Evolutionary conservation across 2,113 vertebrate species (phyloP).

Genomic region (Vombatus ursinus): DNA sequence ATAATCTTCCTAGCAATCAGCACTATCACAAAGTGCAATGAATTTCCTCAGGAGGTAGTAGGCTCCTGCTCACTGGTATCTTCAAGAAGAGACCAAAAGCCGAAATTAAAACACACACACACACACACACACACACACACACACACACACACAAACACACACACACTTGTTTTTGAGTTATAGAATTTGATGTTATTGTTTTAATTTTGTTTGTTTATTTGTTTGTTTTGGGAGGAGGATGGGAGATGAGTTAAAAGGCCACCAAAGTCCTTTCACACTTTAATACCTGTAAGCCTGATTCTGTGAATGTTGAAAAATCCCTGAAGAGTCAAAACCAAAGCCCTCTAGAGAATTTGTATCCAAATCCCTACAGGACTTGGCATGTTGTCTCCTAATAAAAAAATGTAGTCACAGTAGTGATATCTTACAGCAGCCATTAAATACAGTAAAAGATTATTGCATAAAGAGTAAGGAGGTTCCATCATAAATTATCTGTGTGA

Average conservation of each 20-base stretch:
- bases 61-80: neutral
- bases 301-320: neutral
- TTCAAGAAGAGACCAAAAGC: neutral
- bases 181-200: neutral
- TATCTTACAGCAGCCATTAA: neutral
- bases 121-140: too few species aligned
- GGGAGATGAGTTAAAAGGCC: neutral
- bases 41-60: neutral
- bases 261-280: neutral
- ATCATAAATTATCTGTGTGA: neutral
- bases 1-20: neutral
- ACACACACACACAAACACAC: too few species aligned
- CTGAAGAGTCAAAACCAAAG: neutral
- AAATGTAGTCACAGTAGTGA: neutral
- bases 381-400: neutral
- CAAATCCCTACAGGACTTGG: neutral
- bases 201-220: neutral
- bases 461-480: neutral
- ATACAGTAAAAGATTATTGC: neutral
- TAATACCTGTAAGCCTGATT: neutral
- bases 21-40: neutral
- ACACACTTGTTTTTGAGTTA: too few species aligned
- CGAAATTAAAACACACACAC: too few species aligned
- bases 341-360: neutral
- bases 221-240: neutral